Evolutionary conservation across 2,888 invertebrate genomes (phyloP), one percentile per base, ranked within the genome.

Genomic region (Phalera bucephala): DNA sequence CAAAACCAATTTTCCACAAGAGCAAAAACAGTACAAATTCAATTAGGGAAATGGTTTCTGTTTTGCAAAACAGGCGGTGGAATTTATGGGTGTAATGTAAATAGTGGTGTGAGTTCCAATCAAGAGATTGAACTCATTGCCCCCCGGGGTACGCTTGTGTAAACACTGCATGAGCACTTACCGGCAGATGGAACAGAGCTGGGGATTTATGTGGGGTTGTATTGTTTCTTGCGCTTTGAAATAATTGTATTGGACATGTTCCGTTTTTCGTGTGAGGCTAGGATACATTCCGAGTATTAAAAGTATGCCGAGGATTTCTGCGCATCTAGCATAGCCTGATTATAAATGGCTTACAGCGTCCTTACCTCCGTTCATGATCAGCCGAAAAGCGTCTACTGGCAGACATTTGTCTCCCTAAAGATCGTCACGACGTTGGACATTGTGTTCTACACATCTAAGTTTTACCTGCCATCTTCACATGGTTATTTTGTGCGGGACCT

Each of bases 21-120:
- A 71, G 70, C 70, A 78, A 83, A 81, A 84, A 82, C 82, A 83
- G 80, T 78, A 84, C 80, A 78, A 81, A 84, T 86, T 86, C 84
- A 85, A 86, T 87, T 86, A 87, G 78, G 76, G 61, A 79, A 79
- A 79, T 79, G 77, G 76, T 77, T 75, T 75, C 72, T 81, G 75
- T 67, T 20, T 47, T 64, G 72, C 64, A 65, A 68, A 73, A 70
- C 72, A 72, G 68, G 67, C 72, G 64, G 68, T 64, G 64, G 64
- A 75, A 80, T 84, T 84, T 82, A 78, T 79, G 57, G 65, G 46
- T 63, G 59, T 68, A 72, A 72, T 57, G 63, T 80, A 81, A 80
- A 81, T 70, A 79, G 57, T 57, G 56, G 52, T 65, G 49, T 63
- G 69, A 72, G 62, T 65, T 62, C 64, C 71, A 74, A 79, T 80